Percentiles rank a stretch among this genome's conserved stretches.
These are phyloP conservation scores for Stichopus horrens DNA, from an alignment of 53 echinoderm and acorn worm species.

Conservation along the genomic window DNA sequence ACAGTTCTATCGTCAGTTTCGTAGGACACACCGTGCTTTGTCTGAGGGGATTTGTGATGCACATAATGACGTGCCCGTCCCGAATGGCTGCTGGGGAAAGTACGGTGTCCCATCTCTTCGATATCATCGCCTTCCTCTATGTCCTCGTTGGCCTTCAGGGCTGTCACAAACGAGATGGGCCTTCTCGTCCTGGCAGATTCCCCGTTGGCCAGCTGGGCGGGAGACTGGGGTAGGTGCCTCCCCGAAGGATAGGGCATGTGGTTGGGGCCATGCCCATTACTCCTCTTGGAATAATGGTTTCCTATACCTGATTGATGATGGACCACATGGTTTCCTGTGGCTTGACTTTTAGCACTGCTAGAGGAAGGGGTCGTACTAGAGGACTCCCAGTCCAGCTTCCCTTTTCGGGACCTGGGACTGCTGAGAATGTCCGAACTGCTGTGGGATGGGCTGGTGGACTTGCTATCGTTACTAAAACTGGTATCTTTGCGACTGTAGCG, in stretches of 20 bases:
- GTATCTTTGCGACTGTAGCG: conserved; percentile 60
- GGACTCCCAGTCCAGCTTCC: conserved; percentile 50
- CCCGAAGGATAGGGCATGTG: conserved; percentile 46
- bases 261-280: conserved; percentile 46
- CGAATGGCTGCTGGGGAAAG: background rate
- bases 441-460: conserved; percentile 66
- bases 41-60: conserved; percentile 27
- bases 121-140: conserved; percentile 61
- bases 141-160: conserved; percentile 88
- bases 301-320: conserved; percentile 18
- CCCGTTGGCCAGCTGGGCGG: conserved; percentile 49
- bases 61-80: conserved; percentile 25
- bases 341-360: conserved; percentile 48
- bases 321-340: background rate
- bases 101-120: conserved; percentile 27
- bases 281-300: conserved; percentile 34
- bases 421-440: conserved; percentile 62
- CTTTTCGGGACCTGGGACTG: conserved; percentile 61
- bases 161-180: conserved; percentile 93
- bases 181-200: conserved; percentile 77
- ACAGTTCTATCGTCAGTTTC: conserved; percentile 43
- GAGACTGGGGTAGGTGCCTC: conserved; percentile 35
- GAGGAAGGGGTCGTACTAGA: conserved; percentile 52
- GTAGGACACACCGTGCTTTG: conserved; percentile 21
- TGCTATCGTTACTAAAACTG: conserved; percentile 61